phyloP scores from a whole-genome alignment of 2,888 invertebrate genomes.

The Athripsodes cinereus region DNA sequence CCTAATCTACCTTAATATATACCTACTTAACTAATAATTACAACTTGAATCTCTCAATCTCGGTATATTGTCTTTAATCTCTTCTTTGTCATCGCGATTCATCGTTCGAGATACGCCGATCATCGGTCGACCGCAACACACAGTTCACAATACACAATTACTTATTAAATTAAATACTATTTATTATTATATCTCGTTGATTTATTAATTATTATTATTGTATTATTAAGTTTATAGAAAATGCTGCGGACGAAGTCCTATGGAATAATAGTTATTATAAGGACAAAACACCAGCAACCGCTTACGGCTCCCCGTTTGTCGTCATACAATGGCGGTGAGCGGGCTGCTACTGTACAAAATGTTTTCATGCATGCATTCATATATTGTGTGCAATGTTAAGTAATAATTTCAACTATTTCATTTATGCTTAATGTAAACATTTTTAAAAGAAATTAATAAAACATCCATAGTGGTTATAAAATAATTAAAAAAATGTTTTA shows the following conservation, averaged over 20 bases:
- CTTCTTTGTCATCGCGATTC: slow-evolving; percentile 17
- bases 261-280: slow-evolving; percentile 1
- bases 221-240: slow-evolving; percentile 4
- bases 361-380: slow-evolving; percentile 21
- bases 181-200: slow-evolving; percentile 21
- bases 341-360: slow-evolving; percentile 26
- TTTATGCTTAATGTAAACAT: slow-evolving; percentile 43
- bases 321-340: slow-evolving; percentile 34
- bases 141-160: slow-evolving; percentile 24
- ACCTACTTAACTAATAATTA: no score
- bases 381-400: slow-evolving; percentile 26
- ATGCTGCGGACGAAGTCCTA: slow-evolving; percentile 7
- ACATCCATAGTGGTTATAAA: slow-evolving; percentile 53
- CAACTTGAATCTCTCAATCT: no score
- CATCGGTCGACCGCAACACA: slow-evolving; percentile 25
- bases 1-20: no score
- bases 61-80: no score
- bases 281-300: slow-evolving; percentile 11
- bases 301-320: slow-evolving; percentile 36
- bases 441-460: slow-evolving; percentile 51
- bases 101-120: slow-evolving; percentile 18
- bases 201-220: slow-evolving; percentile 20
- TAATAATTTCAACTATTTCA: slow-evolving; percentile 34
- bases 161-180: background rate
- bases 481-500: slow-evolving; percentile 32